phyloP scores from a whole-genome alignment of 2,888 invertebrate genomes.

The Drosophila tripunctata region DNA sequence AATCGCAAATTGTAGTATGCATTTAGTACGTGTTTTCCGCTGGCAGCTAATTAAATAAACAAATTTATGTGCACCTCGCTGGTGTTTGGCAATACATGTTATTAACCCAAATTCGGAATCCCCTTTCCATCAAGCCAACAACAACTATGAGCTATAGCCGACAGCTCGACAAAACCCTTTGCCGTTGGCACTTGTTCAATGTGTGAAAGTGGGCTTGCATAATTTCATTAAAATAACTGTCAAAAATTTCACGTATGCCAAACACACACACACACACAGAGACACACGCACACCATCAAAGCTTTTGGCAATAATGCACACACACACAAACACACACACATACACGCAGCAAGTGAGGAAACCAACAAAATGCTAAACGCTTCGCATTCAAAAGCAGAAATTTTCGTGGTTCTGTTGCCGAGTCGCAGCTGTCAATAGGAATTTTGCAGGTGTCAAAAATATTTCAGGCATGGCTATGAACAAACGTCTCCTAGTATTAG shows the following conservation, averaged over 20 bases:
- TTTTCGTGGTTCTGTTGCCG: constrained; percentile 34
- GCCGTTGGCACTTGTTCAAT: constrained; percentile 36
- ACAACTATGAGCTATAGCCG: constrained; percentile 6
- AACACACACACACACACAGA: constrained; percentile 16
- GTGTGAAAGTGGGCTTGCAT: constrained; percentile 78
- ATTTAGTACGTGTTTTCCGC: constrained; percentile 17
- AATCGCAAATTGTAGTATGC: background rate
- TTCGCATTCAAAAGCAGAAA: constrained; percentile 67
- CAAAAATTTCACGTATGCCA: constrained; percentile 72
- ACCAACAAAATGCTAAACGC: constrained; percentile 54
- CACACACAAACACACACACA: background rate
- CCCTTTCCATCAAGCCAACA: background rate
- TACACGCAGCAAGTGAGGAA: background rate
- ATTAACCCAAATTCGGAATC: constrained; percentile 63
- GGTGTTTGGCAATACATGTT: constrained; percentile 53
- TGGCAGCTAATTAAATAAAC: constrained; percentile 66
- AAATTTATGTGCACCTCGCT: constrained; percentile 38
- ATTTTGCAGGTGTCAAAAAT: constrained; percentile 80
- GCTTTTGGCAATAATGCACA: constrained; percentile 1
- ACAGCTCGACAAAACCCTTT: constrained; percentile 3
- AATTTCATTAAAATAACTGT: constrained; percentile 81
- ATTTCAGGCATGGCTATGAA: constrained; percentile 69
- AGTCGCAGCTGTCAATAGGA: constrained; percentile 76
- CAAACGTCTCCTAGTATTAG: constrained; percentile 27
- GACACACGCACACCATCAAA: background rate